Evolutionary conservation across 2,888 invertebrate genomes (phyloP).

Genomic region (Noctua janthina): DNA sequence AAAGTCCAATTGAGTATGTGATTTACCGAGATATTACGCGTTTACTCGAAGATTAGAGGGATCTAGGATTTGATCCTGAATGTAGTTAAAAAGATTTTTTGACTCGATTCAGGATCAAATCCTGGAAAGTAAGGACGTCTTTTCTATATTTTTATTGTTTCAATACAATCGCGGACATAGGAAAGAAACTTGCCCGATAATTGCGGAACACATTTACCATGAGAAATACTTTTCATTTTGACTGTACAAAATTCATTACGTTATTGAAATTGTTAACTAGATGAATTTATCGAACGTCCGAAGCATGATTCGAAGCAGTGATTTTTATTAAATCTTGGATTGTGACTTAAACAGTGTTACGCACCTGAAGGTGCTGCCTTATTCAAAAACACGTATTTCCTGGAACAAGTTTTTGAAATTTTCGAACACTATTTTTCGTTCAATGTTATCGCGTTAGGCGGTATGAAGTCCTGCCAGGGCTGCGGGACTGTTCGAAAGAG

Average conservation of each 20-base stretch:
- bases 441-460: too few relatives aligned
- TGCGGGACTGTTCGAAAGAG: too few relatives aligned
- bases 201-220: neutral
- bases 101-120: too few relatives aligned
- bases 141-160: neutral
- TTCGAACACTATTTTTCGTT: too few relatives aligned
- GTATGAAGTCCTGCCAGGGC: too few relatives aligned
- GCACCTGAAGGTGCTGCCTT: too few relatives aligned
- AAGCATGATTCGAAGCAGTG: neutral
- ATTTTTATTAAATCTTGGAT: neutral
- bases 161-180: neutral
- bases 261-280: neutral
- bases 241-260: neutral
- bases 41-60: neutral
- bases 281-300: neutral
- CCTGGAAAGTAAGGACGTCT: neutral
- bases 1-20: constrained; percentile 1
- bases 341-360: neutral
- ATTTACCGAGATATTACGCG: neutral
- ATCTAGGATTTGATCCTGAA: neutral
- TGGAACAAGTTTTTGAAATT: too few relatives aligned
- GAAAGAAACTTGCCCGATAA: neutral
- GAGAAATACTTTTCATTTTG: neutral
- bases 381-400: too few relatives aligned
- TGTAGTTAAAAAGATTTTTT: neutral